Percentiles rank a stretch among this genome's conserved stretches.
These are phyloP conservation scores for Platichthys flesus DNA, from an alignment of 2,113 vertebrate species.

Conservation along the genomic window DNA sequence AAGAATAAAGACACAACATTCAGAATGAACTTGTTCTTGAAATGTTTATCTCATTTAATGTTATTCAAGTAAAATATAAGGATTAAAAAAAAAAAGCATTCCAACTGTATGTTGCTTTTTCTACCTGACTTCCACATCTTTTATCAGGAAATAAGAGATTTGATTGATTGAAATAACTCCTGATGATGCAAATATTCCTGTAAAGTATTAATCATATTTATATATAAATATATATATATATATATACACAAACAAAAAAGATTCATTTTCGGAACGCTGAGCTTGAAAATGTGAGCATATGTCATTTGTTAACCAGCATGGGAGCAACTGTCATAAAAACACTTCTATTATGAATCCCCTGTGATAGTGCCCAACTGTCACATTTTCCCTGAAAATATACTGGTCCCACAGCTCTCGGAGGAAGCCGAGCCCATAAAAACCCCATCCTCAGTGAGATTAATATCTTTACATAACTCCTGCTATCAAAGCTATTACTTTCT, in stretches of 20 bases:
- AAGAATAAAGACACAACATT: too few species aligned
- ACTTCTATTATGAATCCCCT: conserved; percentile 43
- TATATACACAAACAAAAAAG: not conserved
- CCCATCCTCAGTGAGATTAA: conserved; percentile 24
- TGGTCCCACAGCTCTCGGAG: conserved; percentile 20
- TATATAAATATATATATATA: too few species aligned
- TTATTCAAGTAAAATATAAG: too few species aligned
- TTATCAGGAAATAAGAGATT: too few species aligned
- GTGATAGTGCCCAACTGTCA: conserved; percentile 45
- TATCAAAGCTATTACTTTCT: conserved; percentile 51
- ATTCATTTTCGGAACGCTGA: conserved; percentile 1
- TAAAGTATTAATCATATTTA: too few species aligned
- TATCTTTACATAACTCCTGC: conserved; percentile 30
- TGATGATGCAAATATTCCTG: too few species aligned
- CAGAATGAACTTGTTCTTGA: too few species aligned
- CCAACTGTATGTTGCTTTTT: too few species aligned
- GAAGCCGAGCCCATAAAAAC: conserved; percentile 26
- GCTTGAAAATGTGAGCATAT: conserved; percentile 21
- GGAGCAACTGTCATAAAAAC: conserved; percentile 44
- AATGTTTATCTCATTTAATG: too few species aligned
- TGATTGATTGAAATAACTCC: too few species aligned
- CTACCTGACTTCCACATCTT: too few species aligned
- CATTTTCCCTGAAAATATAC: conserved; percentile 40
- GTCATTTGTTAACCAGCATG: conserved; percentile 48
- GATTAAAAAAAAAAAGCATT: too few species aligned